Conservation (phyloP, 1,140 invertebrate genomes). For the Pemphigus obesinymphae region DNA sequence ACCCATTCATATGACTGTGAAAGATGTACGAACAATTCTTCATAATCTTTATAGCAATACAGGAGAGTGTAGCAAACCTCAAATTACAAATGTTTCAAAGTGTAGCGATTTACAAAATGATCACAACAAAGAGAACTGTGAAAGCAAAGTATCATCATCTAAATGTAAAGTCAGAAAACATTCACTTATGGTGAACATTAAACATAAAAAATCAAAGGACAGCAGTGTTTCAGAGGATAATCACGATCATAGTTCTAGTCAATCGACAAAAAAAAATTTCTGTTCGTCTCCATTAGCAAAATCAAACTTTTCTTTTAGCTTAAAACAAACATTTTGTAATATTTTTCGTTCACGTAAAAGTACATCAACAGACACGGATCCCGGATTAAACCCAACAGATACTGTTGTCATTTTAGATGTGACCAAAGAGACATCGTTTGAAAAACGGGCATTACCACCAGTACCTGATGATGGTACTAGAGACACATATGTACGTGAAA, state of each 20-base stretch:
- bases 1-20: conserved; percentile 77
- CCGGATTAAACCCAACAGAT: conserved; percentile 49
- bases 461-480: conserved; percentile 55
- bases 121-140: conserved; percentile 59
- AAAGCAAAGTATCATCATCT: conserved; percentile 45
- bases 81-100: conserved; percentile 60
- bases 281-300: conserved; percentile 33
- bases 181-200: conserved; percentile 14
- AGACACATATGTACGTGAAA: conserved; percentile 50
- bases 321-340: conserved; percentile 81
- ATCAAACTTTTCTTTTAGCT: conserved; percentile 62
- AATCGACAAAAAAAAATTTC: not conserved
- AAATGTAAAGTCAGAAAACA: conserved; percentile 37
- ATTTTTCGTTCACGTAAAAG: conserved; percentile 66
- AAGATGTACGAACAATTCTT: conserved; percentile 76
- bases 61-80: conserved; percentile 10
- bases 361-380: conserved; percentile 53
- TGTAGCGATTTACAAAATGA: conserved; percentile 61
- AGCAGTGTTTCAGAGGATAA: not conserved
- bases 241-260: not conserved
- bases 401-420: conserved; percentile 45
- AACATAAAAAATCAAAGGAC: conserved; percentile 20
- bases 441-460: conserved; percentile 72
- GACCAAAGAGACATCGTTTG: conserved; percentile 52
- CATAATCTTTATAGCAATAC: conserved; percentile 61